Percentiles rank a stretch among this genome's conserved stretches.
Conservation (phyloP, 2,113 vertebrate genomes). For the Puntigrus tetrazona region DNA sequence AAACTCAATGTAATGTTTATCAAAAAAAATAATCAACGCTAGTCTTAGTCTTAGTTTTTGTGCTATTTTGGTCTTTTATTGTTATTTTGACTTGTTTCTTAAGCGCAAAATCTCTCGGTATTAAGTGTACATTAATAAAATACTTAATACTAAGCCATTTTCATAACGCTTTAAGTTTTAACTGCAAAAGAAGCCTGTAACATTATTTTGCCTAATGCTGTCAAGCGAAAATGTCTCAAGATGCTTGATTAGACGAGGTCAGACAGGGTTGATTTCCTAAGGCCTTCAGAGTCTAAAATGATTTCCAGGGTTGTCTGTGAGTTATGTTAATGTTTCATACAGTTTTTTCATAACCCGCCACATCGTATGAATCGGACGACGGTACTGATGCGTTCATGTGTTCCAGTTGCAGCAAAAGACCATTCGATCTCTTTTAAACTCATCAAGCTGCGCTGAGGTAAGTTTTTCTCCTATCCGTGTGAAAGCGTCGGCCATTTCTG, state of each 20-base stretch:
- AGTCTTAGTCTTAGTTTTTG: too few species aligned
- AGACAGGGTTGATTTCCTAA: constrained; percentile 4
- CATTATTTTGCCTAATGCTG: background rate
- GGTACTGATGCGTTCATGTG: background rate
- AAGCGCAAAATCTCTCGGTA: background rate
- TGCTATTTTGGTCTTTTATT: too few species aligned
- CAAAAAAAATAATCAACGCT: too few species aligned
- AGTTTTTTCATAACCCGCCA: background rate
- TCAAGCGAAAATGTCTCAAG: background rate
- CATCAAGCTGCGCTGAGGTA: constrained; percentile 34
- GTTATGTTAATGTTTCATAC: background rate
- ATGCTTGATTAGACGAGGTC: background rate
- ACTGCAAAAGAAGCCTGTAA: background rate
- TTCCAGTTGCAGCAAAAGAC: constrained; percentile 84
- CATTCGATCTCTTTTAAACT: constrained; percentile 81
- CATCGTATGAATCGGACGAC: background rate
- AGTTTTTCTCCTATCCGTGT: background rate
- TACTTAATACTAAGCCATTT: background rate
- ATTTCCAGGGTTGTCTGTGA: background rate
- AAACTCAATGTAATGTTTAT: too few species aligned
- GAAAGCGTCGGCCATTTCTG: background rate
- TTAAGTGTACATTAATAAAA: background rate
- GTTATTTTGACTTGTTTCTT: background rate
- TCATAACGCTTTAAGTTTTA: background rate
- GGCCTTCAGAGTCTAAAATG: background rate